Percentiles rank a stretch among this genome's conserved stretches.
Conservation (phyloP, 2,797 vertebrate species). For the Neosilurus hyrtlii region DNA sequence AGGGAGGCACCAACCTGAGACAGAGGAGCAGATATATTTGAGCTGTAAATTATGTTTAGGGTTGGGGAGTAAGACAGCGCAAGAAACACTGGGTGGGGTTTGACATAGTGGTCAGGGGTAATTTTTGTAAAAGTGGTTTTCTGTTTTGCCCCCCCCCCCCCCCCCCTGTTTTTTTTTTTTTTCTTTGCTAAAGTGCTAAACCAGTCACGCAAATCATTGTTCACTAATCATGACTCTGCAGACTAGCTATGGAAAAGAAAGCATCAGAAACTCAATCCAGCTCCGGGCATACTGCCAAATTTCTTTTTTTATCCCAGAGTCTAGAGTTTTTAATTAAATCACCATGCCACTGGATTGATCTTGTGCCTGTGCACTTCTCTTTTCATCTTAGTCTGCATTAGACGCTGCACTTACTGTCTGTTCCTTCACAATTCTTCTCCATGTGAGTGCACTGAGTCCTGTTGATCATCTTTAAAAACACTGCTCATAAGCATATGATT, state of each 20-base stretch:
- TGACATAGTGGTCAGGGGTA: background rate
- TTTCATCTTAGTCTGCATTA: constrained; percentile 14
- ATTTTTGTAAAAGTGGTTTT: constrained; percentile 7
- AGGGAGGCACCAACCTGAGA: constrained; percentile 28
- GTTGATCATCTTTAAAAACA: background rate
- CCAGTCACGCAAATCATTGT: constrained; percentile 36
- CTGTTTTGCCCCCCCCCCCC: background rate
- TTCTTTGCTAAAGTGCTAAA: constrained; percentile 17
- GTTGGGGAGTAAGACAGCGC: background rate
- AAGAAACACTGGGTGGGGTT: background rate
- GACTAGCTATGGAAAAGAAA: constrained; percentile 16
- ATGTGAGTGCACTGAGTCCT: constrained; percentile 26
- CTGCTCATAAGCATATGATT: background rate
- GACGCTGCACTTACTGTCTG: constrained; percentile 33
- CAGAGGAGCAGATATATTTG: constrained; percentile 39
- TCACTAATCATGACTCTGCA: constrained; percentile 45
- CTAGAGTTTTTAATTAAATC: constrained; percentile 26
- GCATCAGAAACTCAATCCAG: background rate
- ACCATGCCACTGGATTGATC: constrained; percentile 29
- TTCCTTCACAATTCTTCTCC: constrained; percentile 51
- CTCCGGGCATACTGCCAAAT: background rate
- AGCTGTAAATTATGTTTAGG: constrained; percentile 35
- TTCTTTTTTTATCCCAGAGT: background rate
- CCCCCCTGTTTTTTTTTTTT: background rate
- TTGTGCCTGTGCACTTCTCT: background rate